Evolutionary conservation across 1,140 invertebrate genomes (phyloP), one percentile per base, ranked within the genome.

Genomic region (Branchinecta lynchi): DNA sequence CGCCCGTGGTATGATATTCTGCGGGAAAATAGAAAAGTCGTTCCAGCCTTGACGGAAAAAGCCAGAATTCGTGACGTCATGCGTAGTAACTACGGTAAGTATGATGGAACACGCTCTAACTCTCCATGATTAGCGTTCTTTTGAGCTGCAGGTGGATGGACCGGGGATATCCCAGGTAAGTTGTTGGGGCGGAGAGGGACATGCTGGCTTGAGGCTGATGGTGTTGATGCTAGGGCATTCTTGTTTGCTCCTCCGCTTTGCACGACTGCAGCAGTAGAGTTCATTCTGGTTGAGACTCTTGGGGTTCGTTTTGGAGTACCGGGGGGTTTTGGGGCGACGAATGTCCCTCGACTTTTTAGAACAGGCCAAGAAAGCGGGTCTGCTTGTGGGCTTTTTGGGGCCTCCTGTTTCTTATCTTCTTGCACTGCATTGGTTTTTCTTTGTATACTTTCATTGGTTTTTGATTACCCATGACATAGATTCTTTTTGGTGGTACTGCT

Each of bases 391-490:
- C n/a, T 51, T 9, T 9, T 9, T 51, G 46, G 46, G 46, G 46
- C 9, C 9, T n/a, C 9, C 9, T 9, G 46, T 9, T 9, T 9
- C n/a, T 51, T 9, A n/a, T n/a, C 9, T 51, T 51, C n/a, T 51
- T 51, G 46, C 46, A 51, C 46, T 51, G 46, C 46, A 51, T 51
- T 51, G 46, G 46, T 51, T 51, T 51, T 51, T 51, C 46, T 51
- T 51, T 51, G 46, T 51, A 51, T 51, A 51, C n/a, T n/a, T 51
- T 51, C n/a, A 51, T 51, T n/a, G 46, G 46, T n/a, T 51, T 51
- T n/a, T 51, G 46, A 51, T 51, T 51, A 9, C 46, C 46, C 46
- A 51, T 51, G 9, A 51, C 46, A 51, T 9, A 51, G n/a, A 51
- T n/a, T 51, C n/a, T 51, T 51, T n/a, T n/a, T n/a, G n/a, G n/a